A percentile compares a stretch with the other conserved stretches of the same genome.
phyloP scores from a whole-genome alignment of 2,888 invertebrate genomes.

The Opisthograptis luteolata region DNA sequence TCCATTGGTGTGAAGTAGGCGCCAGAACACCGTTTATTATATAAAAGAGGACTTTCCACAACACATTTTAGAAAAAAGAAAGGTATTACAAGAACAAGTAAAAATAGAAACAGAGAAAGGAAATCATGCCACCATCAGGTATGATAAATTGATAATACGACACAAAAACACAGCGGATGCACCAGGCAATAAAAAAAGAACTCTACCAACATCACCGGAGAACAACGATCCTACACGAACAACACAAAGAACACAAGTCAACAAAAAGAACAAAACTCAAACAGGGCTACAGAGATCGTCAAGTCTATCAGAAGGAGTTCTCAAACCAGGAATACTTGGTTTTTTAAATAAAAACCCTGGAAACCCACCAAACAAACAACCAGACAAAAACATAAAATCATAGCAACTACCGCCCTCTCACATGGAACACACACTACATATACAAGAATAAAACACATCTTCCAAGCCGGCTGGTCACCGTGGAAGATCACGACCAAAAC shows the following conservation, averaged over 20 bases:
- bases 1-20: too few relatives aligned
- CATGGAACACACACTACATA: too few relatives aligned
- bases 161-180: slow-evolving; percentile 1
- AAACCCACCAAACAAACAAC: too few relatives aligned
- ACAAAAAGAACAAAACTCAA: slow-evolving; percentile 13
- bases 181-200: slow-evolving; percentile 1
- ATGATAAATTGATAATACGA: slow-evolving; percentile 9
- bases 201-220: slow-evolving; percentile 4
- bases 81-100: slow-evolving; percentile 4
- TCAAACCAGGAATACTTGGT: slow-evolving; percentile 5
- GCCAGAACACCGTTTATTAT: too few relatives aligned
- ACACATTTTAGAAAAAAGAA: background rate
- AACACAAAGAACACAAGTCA: background rate
- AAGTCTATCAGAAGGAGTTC: slow-evolving; percentile 10
- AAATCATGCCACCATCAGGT: slow-evolving; percentile 5
- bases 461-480: too few relatives aligned
- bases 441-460: too few relatives aligned
- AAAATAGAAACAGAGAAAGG: slow-evolving; percentile 9
- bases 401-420: too few relatives aligned
- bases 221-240: background rate
- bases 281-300: background rate
- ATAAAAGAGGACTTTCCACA: too few relatives aligned
- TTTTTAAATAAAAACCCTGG: background rate
- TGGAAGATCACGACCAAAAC: too few relatives aligned
- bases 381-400: too few relatives aligned